A percentile compares a stretch with the other conserved stretches of the same genome.
phyloP scores from a whole-genome alignment of 2,797 vertebrate species.

The Halcyon badia region DNA sequence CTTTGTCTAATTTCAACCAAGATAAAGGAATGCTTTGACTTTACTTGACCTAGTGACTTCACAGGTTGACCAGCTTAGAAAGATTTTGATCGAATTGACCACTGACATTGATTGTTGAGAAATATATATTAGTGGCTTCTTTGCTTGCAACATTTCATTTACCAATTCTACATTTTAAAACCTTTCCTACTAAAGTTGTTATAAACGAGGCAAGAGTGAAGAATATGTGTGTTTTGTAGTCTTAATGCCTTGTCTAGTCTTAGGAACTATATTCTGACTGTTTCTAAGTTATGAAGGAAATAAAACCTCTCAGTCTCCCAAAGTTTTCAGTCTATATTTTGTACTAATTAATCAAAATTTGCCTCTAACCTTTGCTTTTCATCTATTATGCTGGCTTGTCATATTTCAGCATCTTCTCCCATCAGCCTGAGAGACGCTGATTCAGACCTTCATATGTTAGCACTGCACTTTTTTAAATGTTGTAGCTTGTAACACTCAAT shows the following conservation, averaged over 20 bases:
- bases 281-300: too few species aligned
- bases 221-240: not conserved
- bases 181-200: not conserved
- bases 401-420: constrained; percentile 3
- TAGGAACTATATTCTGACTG: not conserved
- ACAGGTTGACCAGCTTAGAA: not conserved
- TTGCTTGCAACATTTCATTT: not conserved
- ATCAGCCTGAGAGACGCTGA: not conserved
- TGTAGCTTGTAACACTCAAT: not conserved
- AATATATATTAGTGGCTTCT: not conserved
- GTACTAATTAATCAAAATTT: constrained; percentile 35
- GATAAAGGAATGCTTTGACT: not conserved
- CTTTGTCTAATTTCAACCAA: not conserved
- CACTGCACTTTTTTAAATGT: not conserved
- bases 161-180: not conserved
- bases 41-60: not conserved
- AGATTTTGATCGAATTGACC: not conserved
- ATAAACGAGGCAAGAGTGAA: not conserved
- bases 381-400: not conserved
- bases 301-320: not conserved
- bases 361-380: not conserved
- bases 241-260: not conserved
- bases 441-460: not conserved
- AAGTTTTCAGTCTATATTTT: not conserved
- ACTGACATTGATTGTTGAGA: not conserved